Base-by-base conservation (phyloP, 2,797 vertebrate genomes). In the Oophaga sylvatica region DNA sequence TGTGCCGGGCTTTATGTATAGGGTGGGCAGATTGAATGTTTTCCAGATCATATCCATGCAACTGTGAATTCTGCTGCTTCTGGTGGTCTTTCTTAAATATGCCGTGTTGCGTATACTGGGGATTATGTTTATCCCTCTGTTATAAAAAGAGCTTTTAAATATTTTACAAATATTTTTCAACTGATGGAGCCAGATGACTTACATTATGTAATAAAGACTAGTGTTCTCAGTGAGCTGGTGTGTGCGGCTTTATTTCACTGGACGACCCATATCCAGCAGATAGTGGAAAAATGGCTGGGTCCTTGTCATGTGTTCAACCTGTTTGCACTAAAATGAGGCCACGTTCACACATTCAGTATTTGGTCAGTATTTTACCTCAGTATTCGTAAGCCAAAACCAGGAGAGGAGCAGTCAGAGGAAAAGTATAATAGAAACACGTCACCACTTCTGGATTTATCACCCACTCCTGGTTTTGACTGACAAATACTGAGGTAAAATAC, bases 141-240 rank as follows among this genome's bases (percentile, higher is more conserved):
- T 82, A 19, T 85, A 82, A 77, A 15, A 83, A 78, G 62, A 77
- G 83, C 81, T 89, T 86, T 73, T 82, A 78, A 85, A 85, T 88
- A 88, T 88, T 88, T 85, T 84, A 85, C 83, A 85, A 53, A 68
- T 80, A 85, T 88, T 88, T 88, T 88, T 88, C 67, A 80, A 88
- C 78, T 77, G 48, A 80, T 88, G 60, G 29, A 60, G 31, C 84
- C 77, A 81, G 45, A 26, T 67, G 63, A 81, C 70, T 75, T 84
- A 75, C 45, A 56, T 41, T 65, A 31, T 59, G 53, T 87, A 88
- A 88, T 88, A 88, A 88, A 88, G 87, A 85, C 78, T 68, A 76
- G 70, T 56, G 22, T 84, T 85, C 76, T n/a, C 71, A 80, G 35
- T 85, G 77, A 80, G 22, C 31, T 16, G 19, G 45, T 73, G 78